Percentiles rank a stretch among this genome's conserved stretches.
These are phyloP conservation scores for Bubo blakistoni DNA, from an alignment of 2,113 vertebrate species.

Conservation along the genomic window DNA sequence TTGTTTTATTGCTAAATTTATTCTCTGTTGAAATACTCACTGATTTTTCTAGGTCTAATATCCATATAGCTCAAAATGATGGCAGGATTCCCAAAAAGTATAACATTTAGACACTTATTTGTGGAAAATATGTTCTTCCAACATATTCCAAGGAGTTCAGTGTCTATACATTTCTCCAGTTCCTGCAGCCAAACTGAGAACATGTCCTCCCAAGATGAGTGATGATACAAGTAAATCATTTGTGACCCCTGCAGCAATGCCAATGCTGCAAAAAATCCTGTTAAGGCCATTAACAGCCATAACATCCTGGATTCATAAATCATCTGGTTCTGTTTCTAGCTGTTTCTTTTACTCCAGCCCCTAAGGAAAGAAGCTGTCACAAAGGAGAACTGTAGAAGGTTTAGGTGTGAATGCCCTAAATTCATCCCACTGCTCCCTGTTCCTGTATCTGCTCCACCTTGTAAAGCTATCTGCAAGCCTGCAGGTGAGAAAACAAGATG, in stretches of 20 bases:
- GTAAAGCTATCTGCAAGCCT: background rate
- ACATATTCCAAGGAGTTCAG: background rate
- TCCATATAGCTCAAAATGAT: background rate
- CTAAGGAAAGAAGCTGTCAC: background rate
- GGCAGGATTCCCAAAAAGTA: background rate
- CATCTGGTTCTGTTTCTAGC: background rate
- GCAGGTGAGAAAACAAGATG: background rate
- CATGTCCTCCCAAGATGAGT: background rate
- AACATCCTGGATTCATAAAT: constrained; percentile 23
- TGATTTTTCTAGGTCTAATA: background rate
- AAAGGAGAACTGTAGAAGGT: background rate
- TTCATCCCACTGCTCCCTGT: background rate
- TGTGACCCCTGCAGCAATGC: background rate
- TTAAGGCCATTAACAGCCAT: background rate
- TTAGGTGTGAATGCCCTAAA: background rate
- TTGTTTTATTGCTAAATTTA: background rate
- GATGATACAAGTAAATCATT: background rate
- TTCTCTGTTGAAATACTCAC: background rate
- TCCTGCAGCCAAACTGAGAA: background rate
- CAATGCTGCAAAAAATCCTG: background rate
- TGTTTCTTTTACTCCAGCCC: background rate
- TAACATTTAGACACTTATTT: background rate
- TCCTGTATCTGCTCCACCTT: background rate
- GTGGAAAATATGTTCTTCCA: background rate
- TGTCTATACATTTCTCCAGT: background rate